phyloP scores from a whole-genome alignment of 2,797 vertebrate genomes.

The Sphenopsis melanotis region DNA sequence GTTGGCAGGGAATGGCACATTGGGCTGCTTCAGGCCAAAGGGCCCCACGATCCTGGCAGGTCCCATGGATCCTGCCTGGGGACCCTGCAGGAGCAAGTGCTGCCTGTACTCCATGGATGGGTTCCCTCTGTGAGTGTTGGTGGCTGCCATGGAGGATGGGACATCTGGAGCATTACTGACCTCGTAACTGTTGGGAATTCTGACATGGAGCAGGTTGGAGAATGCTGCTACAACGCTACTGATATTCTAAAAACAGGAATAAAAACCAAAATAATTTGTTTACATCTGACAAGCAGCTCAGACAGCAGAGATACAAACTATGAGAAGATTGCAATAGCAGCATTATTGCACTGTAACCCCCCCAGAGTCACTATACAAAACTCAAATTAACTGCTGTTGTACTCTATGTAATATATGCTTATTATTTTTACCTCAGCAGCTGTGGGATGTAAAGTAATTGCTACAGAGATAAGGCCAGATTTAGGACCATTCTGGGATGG shows the following conservation, averaged over 20 bases:
- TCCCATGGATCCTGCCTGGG: conserved; percentile 73
- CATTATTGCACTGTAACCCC: not conserved
- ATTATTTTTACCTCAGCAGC: conserved; percentile 88
- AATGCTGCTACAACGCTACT: conserved; percentile 92
- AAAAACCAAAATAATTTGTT: not conserved
- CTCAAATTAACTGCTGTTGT: not conserved
- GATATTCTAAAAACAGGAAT: conserved; percentile 84
- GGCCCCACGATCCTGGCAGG: conserved; percentile 74
- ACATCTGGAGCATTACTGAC: conserved; percentile 89
- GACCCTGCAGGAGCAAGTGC: conserved; percentile 81
- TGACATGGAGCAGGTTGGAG: conserved; percentile 92
- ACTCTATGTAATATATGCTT: not conserved
- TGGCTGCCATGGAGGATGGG: conserved; percentile 67
- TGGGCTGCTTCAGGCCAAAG: conserved; percentile 82
- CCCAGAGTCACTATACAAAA: not conserved
- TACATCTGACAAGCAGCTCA: not conserved
- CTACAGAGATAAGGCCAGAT: conserved; percentile 94
- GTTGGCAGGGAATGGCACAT: conserved; percentile 77
- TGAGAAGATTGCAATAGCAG: not conserved
- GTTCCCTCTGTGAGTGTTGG: conserved; percentile 70
- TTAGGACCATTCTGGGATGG: conserved; percentile 84
- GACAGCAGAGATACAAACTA: not conserved
- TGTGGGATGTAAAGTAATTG: conserved; percentile 93
- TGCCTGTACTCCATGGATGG: conserved; percentile 80
- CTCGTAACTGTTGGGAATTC: conserved; percentile 97